phyloP scores from a whole-genome alignment of 2,113 vertebrate species.

The Oenanthe melanoleuca region DNA sequence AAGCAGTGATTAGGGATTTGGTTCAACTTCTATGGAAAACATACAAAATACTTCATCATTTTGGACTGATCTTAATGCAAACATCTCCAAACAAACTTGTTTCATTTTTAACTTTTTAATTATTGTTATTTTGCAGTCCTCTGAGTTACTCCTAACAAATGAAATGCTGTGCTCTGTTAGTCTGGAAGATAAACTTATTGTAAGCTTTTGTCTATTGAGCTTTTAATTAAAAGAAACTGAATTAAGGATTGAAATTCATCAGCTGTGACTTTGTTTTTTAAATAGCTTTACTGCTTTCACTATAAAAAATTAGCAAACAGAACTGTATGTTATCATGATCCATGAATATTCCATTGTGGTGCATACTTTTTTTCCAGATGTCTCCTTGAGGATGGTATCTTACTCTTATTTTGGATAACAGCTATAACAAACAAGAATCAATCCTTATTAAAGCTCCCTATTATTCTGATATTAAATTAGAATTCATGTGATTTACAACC shows the following conservation, averaged over 20 bases:
- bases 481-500: background rate
- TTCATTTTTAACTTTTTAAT: background rate
- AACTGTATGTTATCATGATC: constrained; percentile 11
- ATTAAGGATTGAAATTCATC: constrained; percentile 45
- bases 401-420: background rate
- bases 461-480: constrained; percentile 8
- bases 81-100: background rate
- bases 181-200: constrained; percentile 53
- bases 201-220: constrained; percentile 42
- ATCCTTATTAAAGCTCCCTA: background rate
- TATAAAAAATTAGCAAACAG: constrained; percentile 12
- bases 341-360: constrained; percentile 16
- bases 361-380: background rate
- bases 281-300: constrained; percentile 26
- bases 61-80: background rate
- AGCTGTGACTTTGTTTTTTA: constrained; percentile 34
- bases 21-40: background rate
- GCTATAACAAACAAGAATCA: background rate
- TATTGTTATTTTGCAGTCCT: constrained; percentile 3
- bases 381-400: background rate
- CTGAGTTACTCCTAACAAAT: constrained; percentile 27
- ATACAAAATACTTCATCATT: background rate
- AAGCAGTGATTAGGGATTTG: background rate
- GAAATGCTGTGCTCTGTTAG: constrained; percentile 47
- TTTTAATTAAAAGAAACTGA: constrained; percentile 64